Conservation (phyloP, 1,140 invertebrate genomes). For the Aporrectodea caliginosa region DNA sequence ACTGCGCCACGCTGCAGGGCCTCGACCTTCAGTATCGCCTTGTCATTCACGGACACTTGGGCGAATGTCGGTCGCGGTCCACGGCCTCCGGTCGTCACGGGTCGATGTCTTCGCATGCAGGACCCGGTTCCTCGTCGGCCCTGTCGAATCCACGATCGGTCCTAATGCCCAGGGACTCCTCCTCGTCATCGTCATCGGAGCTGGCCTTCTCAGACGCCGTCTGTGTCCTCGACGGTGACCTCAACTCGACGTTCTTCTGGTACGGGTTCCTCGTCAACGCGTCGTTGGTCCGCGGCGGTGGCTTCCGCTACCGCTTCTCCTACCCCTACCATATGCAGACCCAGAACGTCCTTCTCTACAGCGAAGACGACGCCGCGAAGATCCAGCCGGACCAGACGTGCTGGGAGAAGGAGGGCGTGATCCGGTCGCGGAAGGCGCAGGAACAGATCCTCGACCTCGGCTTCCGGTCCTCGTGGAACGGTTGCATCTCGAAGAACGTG, state of each 20-base stretch:
- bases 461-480: slow-evolving; percentile 25
- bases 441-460: slow-evolving; percentile 27
- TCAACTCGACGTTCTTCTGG: slow-evolving; percentile 22
- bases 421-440: slow-evolving; percentile 1
- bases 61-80: slow-evolving; percentile 6
- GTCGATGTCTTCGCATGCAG: background rate
- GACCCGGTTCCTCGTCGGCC: background rate
- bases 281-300: slow-evolving; percentile 19
- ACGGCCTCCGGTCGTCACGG: background rate
- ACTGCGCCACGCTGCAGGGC: slow-evolving; percentile 17
- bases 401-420: slow-evolving; percentile 25
- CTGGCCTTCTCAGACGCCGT: background rate
- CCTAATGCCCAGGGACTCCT: background rate
- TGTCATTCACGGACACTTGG: slow-evolving; percentile 19
- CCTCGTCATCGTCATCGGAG: background rate
- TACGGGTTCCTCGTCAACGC: slow-evolving; percentile 27
- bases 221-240: slow-evolving; percentile 16
- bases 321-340: slow-evolving; percentile 23
- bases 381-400: slow-evolving; percentile 13
- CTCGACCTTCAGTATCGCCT: slow-evolving; percentile 17
- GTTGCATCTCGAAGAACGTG: slow-evolving; percentile 24
- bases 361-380: slow-evolving; percentile 6
- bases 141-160: background rate
- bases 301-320: slow-evolving; percentile 22
- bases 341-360: slow-evolving; percentile 23